phyloP scores from a whole-genome alignment of 1,140 invertebrate species.

The Drosophila nasuta region DNA sequence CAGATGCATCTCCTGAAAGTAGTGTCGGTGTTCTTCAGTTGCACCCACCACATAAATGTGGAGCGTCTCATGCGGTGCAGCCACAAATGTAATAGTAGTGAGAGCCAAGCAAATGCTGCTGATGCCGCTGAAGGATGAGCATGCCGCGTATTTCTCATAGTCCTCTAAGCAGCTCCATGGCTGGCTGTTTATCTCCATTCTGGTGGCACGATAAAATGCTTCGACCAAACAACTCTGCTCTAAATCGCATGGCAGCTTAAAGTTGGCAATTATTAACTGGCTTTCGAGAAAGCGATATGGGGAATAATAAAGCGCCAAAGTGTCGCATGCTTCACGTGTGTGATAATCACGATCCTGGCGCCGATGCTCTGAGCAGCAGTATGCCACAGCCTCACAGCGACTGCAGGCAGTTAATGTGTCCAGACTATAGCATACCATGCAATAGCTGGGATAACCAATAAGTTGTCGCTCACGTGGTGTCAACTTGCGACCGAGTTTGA shows the following conservation, averaged over 20 bases:
- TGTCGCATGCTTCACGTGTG: slow-evolving; percentile 42
- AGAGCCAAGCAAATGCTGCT: slow-evolving; percentile 53
- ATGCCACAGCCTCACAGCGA: slow-evolving; percentile 50
- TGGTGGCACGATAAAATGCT: slow-evolving; percentile 33
- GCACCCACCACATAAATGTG: slow-evolving; percentile 60
- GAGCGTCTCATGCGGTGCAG: not conserved
- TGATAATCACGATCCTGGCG: slow-evolving; percentile 21
- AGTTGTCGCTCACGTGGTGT: slow-evolving; percentile 51
- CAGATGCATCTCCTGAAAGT: slow-evolving; percentile 61
- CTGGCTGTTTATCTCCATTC: slow-evolving; percentile 13
- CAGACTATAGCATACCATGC: slow-evolving; percentile 52
- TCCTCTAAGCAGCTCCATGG: slow-evolving; percentile 28
- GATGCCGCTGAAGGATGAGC: slow-evolving; percentile 68
- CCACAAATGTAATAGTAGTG: slow-evolving; percentile 10
- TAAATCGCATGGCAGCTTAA: slow-evolving; percentile 11
- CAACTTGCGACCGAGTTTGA: slow-evolving; percentile 42
- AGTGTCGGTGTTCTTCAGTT: slow-evolving; percentile 40
- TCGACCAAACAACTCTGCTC: slow-evolving; percentile 35
- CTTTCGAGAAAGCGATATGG: slow-evolving; percentile 35
- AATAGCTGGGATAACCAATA: slow-evolving; percentile 53
- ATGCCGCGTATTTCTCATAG: slow-evolving; percentile 49
- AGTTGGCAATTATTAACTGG: slow-evolving; percentile 10
- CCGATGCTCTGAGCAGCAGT: slow-evolving; percentile 53
- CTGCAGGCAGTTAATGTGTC: slow-evolving; percentile 23
- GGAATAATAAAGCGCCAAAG: slow-evolving; percentile 46